A percentile compares a stretch with the other conserved stretches of the same genome.
These are phyloP conservation scores for Coptotermes formosanus DNA, from an alignment of 1,140 invertebrate genomes.

Conservation along the genomic window DNA sequence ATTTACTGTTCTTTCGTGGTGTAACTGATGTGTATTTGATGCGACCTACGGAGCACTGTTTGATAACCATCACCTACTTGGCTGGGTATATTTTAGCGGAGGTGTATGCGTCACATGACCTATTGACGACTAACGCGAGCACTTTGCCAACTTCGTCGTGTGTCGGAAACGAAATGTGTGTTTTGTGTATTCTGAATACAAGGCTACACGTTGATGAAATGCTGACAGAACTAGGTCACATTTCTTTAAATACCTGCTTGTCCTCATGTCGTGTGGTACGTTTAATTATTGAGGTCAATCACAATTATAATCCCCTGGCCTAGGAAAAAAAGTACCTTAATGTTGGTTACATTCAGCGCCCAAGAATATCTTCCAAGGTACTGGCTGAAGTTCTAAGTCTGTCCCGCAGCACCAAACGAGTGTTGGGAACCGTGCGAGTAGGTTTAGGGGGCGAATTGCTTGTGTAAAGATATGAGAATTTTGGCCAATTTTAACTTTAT, in stretches of 20 bases:
- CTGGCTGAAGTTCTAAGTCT: not conserved
- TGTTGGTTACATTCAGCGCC: not conserved
- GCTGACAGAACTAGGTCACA: not conserved
- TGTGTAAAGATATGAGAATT: not conserved
- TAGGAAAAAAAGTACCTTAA: not conserved
- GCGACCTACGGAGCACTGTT: not conserved
- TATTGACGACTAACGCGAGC: not conserved
- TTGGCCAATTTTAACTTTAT: not conserved
- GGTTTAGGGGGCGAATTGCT: slow-evolving; percentile 20
- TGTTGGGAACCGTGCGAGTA: not conserved
- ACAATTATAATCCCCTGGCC: not conserved
- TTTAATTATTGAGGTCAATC: not conserved
- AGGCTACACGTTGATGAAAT: not conserved
- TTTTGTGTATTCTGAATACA: not conserved
- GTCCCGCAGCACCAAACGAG: not conserved
- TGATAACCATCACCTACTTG: slow-evolving; percentile 3
- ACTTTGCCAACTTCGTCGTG: not conserved
- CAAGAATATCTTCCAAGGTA: not conserved
- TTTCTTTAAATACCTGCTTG: not conserved
- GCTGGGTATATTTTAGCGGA: not conserved
- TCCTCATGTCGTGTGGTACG: not conserved
- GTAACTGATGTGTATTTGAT: not conserved
- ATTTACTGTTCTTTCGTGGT: no score
- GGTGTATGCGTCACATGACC: not conserved
- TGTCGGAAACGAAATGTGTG: not conserved